Percentiles rank a stretch among this genome's conserved stretches.
These are phyloP conservation scores for Nyctibius grandis DNA, from an alignment of 2,797 vertebrate species.

Conservation along the genomic window DNA sequence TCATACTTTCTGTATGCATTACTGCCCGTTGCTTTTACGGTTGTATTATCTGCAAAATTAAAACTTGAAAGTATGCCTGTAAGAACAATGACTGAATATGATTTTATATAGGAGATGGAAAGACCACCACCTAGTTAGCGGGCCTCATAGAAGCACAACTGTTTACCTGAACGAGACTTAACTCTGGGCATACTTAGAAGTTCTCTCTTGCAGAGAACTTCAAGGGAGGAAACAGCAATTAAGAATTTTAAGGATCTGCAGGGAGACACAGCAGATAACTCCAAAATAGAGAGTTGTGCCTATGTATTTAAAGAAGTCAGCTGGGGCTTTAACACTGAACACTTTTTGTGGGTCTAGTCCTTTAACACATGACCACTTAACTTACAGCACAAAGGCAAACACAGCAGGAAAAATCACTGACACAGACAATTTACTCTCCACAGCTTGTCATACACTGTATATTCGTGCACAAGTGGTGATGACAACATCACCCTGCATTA, in stretches of 20 bases:
- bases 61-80: neutral
- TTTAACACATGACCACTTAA: neutral
- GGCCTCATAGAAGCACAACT: neutral
- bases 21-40: accelerated
- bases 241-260: neutral
- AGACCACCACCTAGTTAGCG: neutral
- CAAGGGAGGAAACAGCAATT: neutral
- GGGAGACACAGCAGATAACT: neutral
- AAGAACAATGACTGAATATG: neutral
- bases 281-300: too few species aligned
- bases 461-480: neutral
- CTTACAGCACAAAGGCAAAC: neutral
- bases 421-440: neutral
- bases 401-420: neutral
- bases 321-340: neutral
- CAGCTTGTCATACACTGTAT: neutral
- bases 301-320: neutral
- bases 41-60: neutral
- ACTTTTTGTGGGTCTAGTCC: neutral
- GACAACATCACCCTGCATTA: neutral
- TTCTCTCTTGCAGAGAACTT: neutral
- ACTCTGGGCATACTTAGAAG: neutral
- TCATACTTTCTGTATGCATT: neutral
- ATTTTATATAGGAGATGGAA: neutral
- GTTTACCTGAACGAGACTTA: neutral